A percentile compares a stretch with the other conserved stretches of the same genome.
These are phyloP conservation scores for Macrotrachela quadricornifera DNA, from an alignment of 1,140 invertebrate species.

Conservation along the genomic window DNA sequence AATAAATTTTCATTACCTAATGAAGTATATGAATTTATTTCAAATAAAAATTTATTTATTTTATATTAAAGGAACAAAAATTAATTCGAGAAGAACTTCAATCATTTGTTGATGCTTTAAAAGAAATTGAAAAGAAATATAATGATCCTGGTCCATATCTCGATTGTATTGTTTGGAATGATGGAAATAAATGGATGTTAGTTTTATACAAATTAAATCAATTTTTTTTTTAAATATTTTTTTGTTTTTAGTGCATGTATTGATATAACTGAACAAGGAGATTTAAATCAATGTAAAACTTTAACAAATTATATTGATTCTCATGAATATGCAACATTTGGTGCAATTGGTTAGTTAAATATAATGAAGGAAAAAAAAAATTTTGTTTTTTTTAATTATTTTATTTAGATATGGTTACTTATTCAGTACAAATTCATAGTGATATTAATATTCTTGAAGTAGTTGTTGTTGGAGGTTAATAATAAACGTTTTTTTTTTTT, in stretches of 20 bases:
- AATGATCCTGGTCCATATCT: slow-evolving; percentile 62
- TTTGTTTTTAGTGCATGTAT: slow-evolving; percentile 52
- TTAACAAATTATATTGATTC: slow-evolving; percentile 65
- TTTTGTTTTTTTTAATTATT: not conserved
- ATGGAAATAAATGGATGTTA: slow-evolving; percentile 54
- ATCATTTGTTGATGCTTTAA: slow-evolving; percentile 57
- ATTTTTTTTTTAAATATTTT: not conserved
- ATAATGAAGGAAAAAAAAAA: too few relatives aligned
- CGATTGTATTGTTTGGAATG: slow-evolving; percentile 76
- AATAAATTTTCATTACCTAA: slow-evolving; percentile 25
- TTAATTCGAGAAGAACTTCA: slow-evolving; percentile 69
- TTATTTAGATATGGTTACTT: slow-evolving; percentile 50
- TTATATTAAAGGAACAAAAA: slow-evolving; percentile 44
- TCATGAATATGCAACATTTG: slow-evolving; percentile 53
- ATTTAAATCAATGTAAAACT: slow-evolving; percentile 48
- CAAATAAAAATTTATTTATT: not conserved
- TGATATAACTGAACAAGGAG: slow-evolving; percentile 59
- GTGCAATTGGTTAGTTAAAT: slow-evolving; percentile 32
- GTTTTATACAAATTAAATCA: slow-evolving; percentile 5
- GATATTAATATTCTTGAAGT: slow-evolving; percentile 75
- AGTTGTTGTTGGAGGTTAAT: slow-evolving; percentile 72
- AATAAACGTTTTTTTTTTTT: not conserved
- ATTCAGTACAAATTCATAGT: slow-evolving; percentile 75
- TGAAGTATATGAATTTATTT: slow-evolving; percentile 14
- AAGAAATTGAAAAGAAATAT: slow-evolving; percentile 61